Evolutionary conservation across 2,888 invertebrate species (phyloP).

Genomic region (Limnephilus rhombicus): DNA sequence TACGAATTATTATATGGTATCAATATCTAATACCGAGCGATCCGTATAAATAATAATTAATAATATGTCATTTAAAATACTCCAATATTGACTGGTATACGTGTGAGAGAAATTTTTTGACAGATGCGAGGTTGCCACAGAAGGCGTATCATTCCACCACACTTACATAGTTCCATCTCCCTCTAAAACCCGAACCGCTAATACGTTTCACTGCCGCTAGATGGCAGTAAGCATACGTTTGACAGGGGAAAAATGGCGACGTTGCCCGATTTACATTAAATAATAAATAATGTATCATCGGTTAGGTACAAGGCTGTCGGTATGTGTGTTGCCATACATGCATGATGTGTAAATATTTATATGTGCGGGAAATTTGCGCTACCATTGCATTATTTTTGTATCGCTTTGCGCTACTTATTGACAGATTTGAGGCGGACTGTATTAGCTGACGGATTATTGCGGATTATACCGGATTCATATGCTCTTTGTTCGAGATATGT

Average conservation of each 20-base stretch:
- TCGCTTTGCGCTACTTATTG: constrained; percentile 28
- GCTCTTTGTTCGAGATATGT: constrained; percentile 1
- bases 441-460: constrained; percentile 27
- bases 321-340: constrained; percentile 11
- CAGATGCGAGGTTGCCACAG: constrained; percentile 77
- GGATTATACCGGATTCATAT: constrained; percentile 6
- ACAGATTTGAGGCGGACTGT: constrained; percentile 29
- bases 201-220: constrained; percentile 71
- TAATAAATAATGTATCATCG: constrained; percentile 70
- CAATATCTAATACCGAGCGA: constrained; percentile 23
- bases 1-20: constrained; percentile 8
- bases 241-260: constrained; percentile 67
- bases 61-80: constrained; percentile 34
- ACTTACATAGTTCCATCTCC: constrained; percentile 70
- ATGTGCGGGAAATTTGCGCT: constrained; percentile 2
- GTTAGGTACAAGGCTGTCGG: constrained; percentile 16
- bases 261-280: constrained; percentile 77
- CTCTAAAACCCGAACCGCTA: constrained; percentile 73
- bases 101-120: constrained; percentile 63
- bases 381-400: constrained; percentile 45
- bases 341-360: neutral
- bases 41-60: neutral
- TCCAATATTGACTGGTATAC: constrained; percentile 58
- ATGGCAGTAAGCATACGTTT: constrained; percentile 73
- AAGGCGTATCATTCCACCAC: constrained; percentile 75